Base-by-base conservation (phyloP, 1,140 invertebrate genomes). In the Cylas formicarius region DNA sequence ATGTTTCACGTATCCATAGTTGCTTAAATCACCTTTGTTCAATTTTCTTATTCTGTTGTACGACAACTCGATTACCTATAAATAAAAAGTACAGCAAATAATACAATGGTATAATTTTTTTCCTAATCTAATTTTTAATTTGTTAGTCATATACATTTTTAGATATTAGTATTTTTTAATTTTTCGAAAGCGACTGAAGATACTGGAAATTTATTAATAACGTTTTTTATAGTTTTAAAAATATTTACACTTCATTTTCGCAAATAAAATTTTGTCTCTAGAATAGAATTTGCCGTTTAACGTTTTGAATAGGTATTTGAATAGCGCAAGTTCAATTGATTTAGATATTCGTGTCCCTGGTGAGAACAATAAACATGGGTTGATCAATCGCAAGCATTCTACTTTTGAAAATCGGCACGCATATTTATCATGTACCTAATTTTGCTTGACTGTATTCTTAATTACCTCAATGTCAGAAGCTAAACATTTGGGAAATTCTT, bases 61-160 rank as follows among this genome's bases (percentile, higher is more conserved):
- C 22, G 74, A 72, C 63, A 78, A 69, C 55, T 79, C 76, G n/a
- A 79, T 61, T 42, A 78, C 72, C 77, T 79, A 66, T 21, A 70
- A 69, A 34, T 27, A 46, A 18, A 9, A 27, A 29, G 22, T 17
- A 10, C 31, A 27, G 26, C 8, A 22, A 24, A 29, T 10, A 36
- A 46, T 16, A 14, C 13, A 44, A 11, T 17, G 27, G 14, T 3
- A 5, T 8, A 10, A n/a, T 19, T 9, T 32, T 18, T 18, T 13
- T 27, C 36, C 20, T 5, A 31, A 31, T 39, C n/a, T n/a, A 8
- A 8, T 24, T 8, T 9, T 39, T 24, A 24, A 9, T 24, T 17
- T 4, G 21, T 17, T 32, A 16, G 13, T 13, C 13, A 32, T 11
- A 32, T 32, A 7, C 8, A 13, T 32, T 32, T 11, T 32, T 8